Evolutionary conservation across 2,888 invertebrate genomes (phyloP).

Genomic region (Chloromyia formosa): DNA sequence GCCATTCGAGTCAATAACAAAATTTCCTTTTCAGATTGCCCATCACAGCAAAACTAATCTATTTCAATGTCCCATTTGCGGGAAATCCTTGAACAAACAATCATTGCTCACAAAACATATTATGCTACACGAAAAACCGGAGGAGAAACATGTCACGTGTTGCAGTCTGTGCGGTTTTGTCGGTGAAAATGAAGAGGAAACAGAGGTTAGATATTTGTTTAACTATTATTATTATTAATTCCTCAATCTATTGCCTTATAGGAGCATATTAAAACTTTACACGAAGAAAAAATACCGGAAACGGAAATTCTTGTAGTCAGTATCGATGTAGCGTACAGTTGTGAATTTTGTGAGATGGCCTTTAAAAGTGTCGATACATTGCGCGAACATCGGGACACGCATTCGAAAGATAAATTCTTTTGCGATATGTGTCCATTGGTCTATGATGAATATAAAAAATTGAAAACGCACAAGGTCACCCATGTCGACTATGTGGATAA

Average conservation of each 20-base stretch:
- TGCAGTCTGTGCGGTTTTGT: constrained; percentile 58
- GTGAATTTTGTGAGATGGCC: constrained; percentile 59
- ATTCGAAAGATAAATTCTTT: constrained; percentile 45
- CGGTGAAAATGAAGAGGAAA: constrained; percentile 51
- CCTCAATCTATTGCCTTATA: constrained; percentile 26
- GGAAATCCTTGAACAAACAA: constrained; percentile 53
- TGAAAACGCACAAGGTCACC: constrained; percentile 52
- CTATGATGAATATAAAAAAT: constrained; percentile 50
- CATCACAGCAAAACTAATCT: constrained; percentile 48
- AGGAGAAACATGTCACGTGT: constrained; percentile 46
- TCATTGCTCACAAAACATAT: constrained; percentile 58
- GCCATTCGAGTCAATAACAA: too few species aligned
- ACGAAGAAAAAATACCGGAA: constrained; percentile 36
- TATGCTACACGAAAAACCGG: constrained; percentile 50
- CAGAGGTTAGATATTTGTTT: constrained; percentile 51
- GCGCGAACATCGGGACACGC: constrained; percentile 55
- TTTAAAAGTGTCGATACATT: constrained; percentile 54
- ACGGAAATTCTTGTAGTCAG: constrained; percentile 35
- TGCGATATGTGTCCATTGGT: constrained; percentile 50
- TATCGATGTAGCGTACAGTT: constrained; percentile 54
- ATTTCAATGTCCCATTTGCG: constrained; percentile 56
- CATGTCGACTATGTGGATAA: constrained; percentile 52
- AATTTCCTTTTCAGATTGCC: constrained; percentile 17
- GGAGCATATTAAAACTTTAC: constrained; percentile 45
- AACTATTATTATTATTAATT: constrained; percentile 11